phyloP scores from a whole-genome alignment of 2,113 vertebrate genomes.

The Melanocharis versteri region DNA sequence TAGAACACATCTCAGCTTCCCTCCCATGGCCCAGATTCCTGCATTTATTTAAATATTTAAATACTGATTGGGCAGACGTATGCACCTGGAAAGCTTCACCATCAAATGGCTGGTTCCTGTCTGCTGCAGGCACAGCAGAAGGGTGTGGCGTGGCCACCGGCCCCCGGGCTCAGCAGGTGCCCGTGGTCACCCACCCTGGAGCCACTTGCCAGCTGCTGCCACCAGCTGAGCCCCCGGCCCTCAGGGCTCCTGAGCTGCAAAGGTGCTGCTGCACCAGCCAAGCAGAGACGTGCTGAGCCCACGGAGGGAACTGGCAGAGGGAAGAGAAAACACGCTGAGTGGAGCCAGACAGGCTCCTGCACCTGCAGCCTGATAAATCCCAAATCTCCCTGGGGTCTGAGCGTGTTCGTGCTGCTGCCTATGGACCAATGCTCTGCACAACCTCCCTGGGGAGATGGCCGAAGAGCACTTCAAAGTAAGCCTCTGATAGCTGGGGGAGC shows the following conservation, averaged over 20 bases:
- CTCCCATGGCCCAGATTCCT: neutral
- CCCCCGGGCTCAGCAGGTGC: neutral
- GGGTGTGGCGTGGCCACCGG: accelerated
- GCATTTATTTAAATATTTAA: neutral
- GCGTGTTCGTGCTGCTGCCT: neutral
- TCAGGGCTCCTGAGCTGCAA: neutral
- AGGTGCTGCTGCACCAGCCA: neutral
- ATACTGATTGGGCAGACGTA: neutral
- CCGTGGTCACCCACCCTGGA: accelerated
- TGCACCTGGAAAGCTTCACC: neutral
- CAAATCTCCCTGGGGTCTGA: neutral
- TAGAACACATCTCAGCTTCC: neutral
- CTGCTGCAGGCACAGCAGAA: neutral
- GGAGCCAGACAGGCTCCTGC: neutral
- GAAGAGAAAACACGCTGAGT: neutral
- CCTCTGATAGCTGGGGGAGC: neutral
- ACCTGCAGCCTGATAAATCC: neutral
- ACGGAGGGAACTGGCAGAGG: neutral
- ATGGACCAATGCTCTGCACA: accelerated
- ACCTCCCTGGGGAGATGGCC: neutral
- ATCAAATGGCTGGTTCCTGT: neutral
- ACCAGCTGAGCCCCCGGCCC: accelerated
- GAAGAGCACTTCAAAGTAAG: neutral
- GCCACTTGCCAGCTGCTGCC: accelerated
- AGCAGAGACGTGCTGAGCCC: neutral